Evolutionary conservation across 2,113 vertebrate genomes (phyloP).

Genomic region (Taxidea taxus): DNA sequence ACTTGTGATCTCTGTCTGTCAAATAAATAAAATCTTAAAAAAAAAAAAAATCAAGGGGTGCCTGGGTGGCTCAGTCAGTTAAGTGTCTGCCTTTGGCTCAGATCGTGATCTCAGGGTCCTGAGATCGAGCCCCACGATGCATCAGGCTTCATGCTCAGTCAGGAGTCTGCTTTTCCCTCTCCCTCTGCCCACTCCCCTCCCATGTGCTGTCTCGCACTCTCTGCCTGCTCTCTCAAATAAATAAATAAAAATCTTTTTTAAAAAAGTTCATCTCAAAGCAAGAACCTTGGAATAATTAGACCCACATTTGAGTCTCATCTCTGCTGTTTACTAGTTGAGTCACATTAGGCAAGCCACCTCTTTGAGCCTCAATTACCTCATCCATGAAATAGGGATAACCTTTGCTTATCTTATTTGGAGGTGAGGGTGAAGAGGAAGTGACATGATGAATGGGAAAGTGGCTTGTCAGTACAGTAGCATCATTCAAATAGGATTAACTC

Average conservation of each 20-base stretch:
- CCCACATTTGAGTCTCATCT: neutral
- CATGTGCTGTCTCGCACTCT: neutral
- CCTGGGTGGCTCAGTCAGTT: neutral
- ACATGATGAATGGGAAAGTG: neutral
- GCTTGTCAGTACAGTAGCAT: neutral
- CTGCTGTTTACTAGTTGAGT: constrained; percentile 32
- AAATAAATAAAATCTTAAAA: too few relatives aligned
- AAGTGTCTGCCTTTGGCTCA: neutral
- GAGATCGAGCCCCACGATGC: neutral
- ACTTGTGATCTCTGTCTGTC: too few relatives aligned
- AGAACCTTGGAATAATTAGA: constrained; percentile 25
- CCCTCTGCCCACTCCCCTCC: neutral
- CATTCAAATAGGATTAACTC: neutral
- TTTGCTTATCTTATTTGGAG: constrained; percentile 14
- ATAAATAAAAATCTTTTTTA: neutral
- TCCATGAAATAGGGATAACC: neutral
- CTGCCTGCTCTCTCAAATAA: neutral
- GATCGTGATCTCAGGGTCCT: neutral
- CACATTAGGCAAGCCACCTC: constrained; percentile 3
- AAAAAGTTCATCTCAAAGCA: neutral
- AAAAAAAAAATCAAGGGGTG: neutral
- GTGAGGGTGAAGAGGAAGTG: neutral
- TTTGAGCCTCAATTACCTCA: constrained; percentile 25
- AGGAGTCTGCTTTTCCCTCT: neutral
- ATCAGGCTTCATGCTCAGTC: neutral